Evolutionary conservation across 2,113 vertebrate genomes (phyloP), one percentile per base, ranked within the genome.

Genomic region (Barnardius zonarius): DNA sequence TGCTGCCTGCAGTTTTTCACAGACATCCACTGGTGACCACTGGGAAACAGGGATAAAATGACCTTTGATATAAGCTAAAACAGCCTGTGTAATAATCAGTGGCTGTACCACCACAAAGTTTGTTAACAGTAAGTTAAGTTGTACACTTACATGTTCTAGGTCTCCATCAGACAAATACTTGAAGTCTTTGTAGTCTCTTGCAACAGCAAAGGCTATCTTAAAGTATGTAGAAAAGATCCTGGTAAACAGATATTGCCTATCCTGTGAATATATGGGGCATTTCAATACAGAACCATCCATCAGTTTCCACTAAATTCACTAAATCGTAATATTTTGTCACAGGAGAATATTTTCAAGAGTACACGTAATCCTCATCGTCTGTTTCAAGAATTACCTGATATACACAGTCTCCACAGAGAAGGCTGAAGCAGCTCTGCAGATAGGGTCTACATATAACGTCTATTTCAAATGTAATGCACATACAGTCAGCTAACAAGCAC

Each of bases 131-230:
- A 80, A 93, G 44, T 61, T 64, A 68, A 48, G 9, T 74, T 75
- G n/a, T 13, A 30, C 1, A 0, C 51, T 81, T 77, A 63, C 0
- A 0, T 11, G n/a, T 57, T 88, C 59, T 63, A 59, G 16, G 9
- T 86, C 55, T 46, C 78, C 33, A 70, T 57, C 41, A 59, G 17
- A 62, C 49, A 86, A 62, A 75, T 30, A 92, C 9, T 1, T 49
- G 11, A 70, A 54, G 44, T 14, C 54, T 88, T 39, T 19, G 23
- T 17, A 64, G 13, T 7, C 30, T 78, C 33, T 49, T 70, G 54
- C 33, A 76, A 46, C n/a, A 1, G 1, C 46, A 70, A 87, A 83
- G 8, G 57, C 39, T 44, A 39, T 17, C n/a, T 68, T 51, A 39
- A 41, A 16, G 17, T 24, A 43, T 3, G 0, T 5, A 49, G 25